These are phyloP conservation scores for Enchytraeus crypticus DNA, from an alignment of 2,888 invertebrate species.

Conservation along the genomic window DNA sequence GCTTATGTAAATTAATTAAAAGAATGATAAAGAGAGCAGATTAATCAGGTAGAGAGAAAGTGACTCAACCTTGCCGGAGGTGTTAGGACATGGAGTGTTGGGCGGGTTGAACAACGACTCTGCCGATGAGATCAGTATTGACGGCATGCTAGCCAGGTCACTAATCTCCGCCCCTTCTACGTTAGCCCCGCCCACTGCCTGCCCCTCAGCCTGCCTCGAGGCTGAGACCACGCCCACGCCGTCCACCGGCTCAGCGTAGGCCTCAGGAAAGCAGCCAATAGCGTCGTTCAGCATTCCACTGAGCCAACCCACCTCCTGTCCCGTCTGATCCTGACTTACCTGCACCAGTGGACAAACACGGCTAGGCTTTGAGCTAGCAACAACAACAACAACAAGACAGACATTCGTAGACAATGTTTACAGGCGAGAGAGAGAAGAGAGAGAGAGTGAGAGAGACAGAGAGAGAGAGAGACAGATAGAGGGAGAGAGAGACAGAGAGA, in stretches of 20 bases:
- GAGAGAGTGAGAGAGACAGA: no score
- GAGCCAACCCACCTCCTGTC: constrained; percentile 84
- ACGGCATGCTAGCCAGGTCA: neutral
- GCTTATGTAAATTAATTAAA: no score
- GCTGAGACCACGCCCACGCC: neutral
- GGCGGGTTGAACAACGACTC: constrained; percentile 21
- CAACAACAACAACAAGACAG: neutral
- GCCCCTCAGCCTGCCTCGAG: neutral
- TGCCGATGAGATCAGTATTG: constrained; percentile 12
- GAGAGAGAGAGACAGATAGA: no score
- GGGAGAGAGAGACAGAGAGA: no score
- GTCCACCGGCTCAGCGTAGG: constrained; percentile 58
- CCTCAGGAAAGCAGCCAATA: constrained; percentile 88
- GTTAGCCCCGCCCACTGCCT: neutral
- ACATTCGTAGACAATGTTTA: neutral
- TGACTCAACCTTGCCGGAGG: constrained; percentile 27
- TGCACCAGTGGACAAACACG: constrained; percentile 16
- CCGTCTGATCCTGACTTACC: constrained; percentile 61
- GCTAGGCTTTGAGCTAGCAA: no score
- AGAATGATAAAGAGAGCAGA: no score
- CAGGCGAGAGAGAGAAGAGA: no score
- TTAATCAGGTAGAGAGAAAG: constrained; percentile 26
- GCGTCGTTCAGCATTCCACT: constrained; percentile 52
- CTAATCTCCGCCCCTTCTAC: neutral
- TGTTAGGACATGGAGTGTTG: constrained; percentile 32